phyloP scores from a whole-genome alignment of 1,140 invertebrate species.

The Drosophila bifasciata region DNA sequence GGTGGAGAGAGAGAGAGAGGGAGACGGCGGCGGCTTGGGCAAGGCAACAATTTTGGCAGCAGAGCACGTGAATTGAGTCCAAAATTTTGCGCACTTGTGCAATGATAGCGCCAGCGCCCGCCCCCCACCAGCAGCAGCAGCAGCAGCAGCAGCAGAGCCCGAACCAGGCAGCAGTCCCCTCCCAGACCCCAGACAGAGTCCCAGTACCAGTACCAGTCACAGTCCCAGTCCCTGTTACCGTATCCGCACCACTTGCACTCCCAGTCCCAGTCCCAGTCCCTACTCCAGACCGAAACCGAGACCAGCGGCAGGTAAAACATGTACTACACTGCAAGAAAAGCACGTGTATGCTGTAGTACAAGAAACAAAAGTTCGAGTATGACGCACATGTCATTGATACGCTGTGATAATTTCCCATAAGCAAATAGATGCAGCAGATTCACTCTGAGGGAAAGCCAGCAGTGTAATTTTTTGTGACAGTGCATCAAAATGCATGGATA shows the following conservation, averaged over 20 bases:
- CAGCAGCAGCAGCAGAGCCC: conserved; percentile 17
- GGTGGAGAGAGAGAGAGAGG: not conserved
- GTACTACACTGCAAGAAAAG: conserved; percentile 25
- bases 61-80: conserved; percentile 79
- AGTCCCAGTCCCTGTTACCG: not conserved
- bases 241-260: not conserved
- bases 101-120: conserved; percentile 62
- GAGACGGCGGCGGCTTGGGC: conserved; percentile 24
- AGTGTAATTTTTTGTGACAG: too few species aligned
- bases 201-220: not conserved
- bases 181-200: conserved; percentile 1
- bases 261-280: not conserved
- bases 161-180: conserved; percentile 34
- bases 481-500: conserved; percentile 27
- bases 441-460: too few species aligned
- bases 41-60: conserved; percentile 77
- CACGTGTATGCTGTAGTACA: too few species aligned
- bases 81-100: conserved; percentile 81
- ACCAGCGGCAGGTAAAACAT: conserved; percentile 46
- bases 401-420: conserved; percentile 3
- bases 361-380: too few species aligned
- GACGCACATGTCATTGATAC: too few species aligned
- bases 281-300: conserved; percentile 17
- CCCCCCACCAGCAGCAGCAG: conserved; percentile 4
- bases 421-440: too few species aligned